Conservation (phyloP, 2,113 vertebrate genomes). For the Euleptes europaea region DNA sequence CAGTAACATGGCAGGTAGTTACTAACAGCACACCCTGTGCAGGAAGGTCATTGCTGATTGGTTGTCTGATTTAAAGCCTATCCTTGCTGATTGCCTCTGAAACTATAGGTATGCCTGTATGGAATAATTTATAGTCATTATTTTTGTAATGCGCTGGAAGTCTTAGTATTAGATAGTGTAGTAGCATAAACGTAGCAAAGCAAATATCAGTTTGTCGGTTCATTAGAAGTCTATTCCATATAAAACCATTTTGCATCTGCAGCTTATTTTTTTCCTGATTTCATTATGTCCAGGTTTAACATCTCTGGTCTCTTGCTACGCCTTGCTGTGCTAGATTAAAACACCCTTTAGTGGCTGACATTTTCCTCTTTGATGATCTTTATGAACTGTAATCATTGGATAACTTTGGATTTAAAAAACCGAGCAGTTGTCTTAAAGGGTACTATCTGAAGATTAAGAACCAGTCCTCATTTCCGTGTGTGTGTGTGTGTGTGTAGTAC, state of each 20-base stretch:
- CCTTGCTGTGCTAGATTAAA: background rate
- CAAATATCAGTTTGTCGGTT: background rate
- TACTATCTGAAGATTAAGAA: background rate
- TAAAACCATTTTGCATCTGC: background rate
- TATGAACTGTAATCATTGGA: background rate
- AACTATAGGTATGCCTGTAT: slow-evolving; percentile 19
- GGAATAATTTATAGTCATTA: slow-evolving; percentile 43
- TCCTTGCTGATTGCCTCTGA: slow-evolving; percentile 34
- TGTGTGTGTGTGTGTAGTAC: background rate
- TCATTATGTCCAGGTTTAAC: background rate
- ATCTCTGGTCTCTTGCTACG: background rate
- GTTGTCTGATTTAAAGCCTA: slow-evolving; percentile 44
- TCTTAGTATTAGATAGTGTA: background rate
- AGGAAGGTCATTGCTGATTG: slow-evolving; percentile 43
- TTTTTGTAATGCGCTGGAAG: slow-evolving; percentile 29
- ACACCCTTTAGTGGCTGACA: background rate
- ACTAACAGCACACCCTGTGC: slow-evolving; percentile 32
- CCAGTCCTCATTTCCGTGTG: background rate
- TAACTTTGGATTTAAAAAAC: background rate
- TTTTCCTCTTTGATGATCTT: background rate
- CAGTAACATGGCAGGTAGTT: slow-evolving; percentile 30
- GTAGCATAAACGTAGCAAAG: background rate
- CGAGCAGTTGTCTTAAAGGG: background rate
- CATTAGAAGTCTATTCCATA: background rate
- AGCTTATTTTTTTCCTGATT: background rate